These are phyloP conservation scores for Spodoptera frugiperda DNA, from an alignment of 1,140 invertebrate species.

Conservation along the genomic window DNA sequence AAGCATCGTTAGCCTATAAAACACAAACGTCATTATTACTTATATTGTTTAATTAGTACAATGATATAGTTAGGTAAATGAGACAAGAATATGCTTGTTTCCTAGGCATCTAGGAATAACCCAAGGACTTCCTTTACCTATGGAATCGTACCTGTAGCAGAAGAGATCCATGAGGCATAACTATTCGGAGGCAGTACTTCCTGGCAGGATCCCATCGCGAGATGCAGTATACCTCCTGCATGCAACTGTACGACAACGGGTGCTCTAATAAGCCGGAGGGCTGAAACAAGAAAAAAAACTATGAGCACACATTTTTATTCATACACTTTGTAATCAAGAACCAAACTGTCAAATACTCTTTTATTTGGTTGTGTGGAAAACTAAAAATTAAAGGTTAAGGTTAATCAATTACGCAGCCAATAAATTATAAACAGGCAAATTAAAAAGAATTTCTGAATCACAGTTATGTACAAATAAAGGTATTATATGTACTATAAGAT, in stretches of 20 bases:
- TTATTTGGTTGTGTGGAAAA: too few relatives aligned
- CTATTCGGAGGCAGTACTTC: slow-evolving; percentile 93
- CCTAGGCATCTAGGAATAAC: background rate
- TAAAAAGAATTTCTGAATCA: too few relatives aligned
- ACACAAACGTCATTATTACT: slow-evolving; percentile 12
- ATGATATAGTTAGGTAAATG: background rate
- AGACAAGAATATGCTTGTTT: slow-evolving; percentile 13
- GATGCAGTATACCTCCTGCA: slow-evolving; percentile 93
- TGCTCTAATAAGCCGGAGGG: slow-evolving; percentile 91
- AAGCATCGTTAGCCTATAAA: slow-evolving; percentile 90
- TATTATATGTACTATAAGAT: too few relatives aligned
- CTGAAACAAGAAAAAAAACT: slow-evolving; percentile 86
- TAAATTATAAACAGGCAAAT: too few relatives aligned
- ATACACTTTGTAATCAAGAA: too few relatives aligned
- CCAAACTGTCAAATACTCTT: too few relatives aligned
- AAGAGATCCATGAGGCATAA: slow-evolving; percentile 92
- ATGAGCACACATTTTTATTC: background rate
- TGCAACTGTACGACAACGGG: slow-evolving; percentile 91
- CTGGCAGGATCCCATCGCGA: slow-evolving; percentile 93
- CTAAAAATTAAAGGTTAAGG: too few relatives aligned
- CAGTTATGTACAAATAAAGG: too few relatives aligned
- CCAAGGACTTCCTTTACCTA: background rate
- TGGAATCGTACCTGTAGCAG: slow-evolving; percentile 87
- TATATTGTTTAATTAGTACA: too few relatives aligned
- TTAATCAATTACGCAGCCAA: too few relatives aligned